Conservation (phyloP, 2,888 invertebrate genomes). For the Brenthis daphne region DNA sequence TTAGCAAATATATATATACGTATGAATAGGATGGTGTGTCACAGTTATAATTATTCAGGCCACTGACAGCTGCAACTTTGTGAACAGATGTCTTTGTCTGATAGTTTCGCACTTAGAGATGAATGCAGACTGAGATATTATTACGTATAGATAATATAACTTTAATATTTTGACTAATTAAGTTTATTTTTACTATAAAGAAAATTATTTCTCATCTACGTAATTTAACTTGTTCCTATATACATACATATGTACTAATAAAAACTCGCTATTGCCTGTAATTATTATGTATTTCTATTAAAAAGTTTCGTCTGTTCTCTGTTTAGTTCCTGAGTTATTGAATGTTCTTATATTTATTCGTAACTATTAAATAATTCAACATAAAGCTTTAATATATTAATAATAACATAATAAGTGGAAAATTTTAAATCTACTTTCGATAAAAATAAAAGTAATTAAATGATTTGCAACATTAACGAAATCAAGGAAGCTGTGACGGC, state of each 20-base stretch:
- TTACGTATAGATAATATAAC: too few relatives aligned
- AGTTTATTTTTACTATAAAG: neutral
- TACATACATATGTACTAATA: too few relatives aligned
- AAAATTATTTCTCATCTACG: too few relatives aligned
- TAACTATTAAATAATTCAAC: too few relatives aligned
- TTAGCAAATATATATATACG: conserved; percentile 8
- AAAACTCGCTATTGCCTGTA: too few relatives aligned
- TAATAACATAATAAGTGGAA: conserved; percentile 10
- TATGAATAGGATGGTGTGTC: conserved; percentile 7
- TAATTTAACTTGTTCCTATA: too few relatives aligned
- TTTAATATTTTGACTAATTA: neutral
- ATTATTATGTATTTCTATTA: too few relatives aligned
- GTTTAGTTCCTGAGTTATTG: too few relatives aligned
- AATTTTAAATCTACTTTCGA: conserved; percentile 11
- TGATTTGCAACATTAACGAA: conserved; percentile 16
- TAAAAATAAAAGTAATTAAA: conserved; percentile 12
- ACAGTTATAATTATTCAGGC: conserved; percentile 33
- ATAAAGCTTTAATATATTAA: too few relatives aligned
- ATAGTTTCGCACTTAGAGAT: conserved; percentile 21
- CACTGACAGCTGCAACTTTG: conserved; percentile 33
- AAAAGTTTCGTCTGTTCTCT: too few relatives aligned
- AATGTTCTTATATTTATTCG: too few relatives aligned
- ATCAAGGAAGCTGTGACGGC: conserved; percentile 34
- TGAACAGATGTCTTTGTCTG: conserved; percentile 21
- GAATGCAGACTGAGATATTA: too few relatives aligned